Evolutionary conservation across 2,888 invertebrate species (phyloP), one percentile per base, ranked within the genome.

Genomic region (Muscina levida): DNA sequence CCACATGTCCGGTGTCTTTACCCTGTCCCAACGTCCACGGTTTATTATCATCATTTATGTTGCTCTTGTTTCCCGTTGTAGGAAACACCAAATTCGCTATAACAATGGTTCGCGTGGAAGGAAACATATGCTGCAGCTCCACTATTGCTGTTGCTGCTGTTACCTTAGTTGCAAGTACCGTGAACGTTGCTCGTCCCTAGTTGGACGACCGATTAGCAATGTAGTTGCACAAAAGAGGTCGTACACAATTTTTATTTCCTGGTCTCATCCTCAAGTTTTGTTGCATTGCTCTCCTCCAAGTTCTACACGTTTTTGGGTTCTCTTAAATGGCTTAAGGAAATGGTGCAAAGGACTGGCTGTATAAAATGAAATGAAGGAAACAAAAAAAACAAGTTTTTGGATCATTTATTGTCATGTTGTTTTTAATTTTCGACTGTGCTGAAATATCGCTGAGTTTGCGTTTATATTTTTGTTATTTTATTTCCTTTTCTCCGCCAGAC

Each of bases 171-270:
- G 51, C 19, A 17, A 15, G 46, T 62, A 57, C 44, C 17, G 17
- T 39, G 19, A 19, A 8, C 10, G 31, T 8, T n/a, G n/a, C n/a
- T n/a, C n/a, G n/a, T n/a, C n/a, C n/a, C n/a, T n/a, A 53, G 62
- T 73, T 56, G 53, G 44, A 44, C 57, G 53, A 37, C 44, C 57
- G 53, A 70, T 76, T 80, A 80, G 70, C 59, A 31, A 5, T 66
- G 51, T 39, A 37, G 67, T 68, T 37, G 39, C 19, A 42, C 24
- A 72, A 59, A 72, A 48, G 39, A 53, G 66, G 42, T 48, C 57
- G 53, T 53, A 48, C 39, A 19, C 3, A 3, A 53, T 57, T 73
- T 72, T 65, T 80, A 31, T 56, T 37, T 56, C 31, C 22, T 39
- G 22, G 10, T 39, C 44, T 10, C 46, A 53, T 74, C 8, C 31